These are phyloP conservation scores for Drosophila pegasa DNA, from an alignment of 2,888 invertebrate genomes.

Conservation along the genomic window DNA sequence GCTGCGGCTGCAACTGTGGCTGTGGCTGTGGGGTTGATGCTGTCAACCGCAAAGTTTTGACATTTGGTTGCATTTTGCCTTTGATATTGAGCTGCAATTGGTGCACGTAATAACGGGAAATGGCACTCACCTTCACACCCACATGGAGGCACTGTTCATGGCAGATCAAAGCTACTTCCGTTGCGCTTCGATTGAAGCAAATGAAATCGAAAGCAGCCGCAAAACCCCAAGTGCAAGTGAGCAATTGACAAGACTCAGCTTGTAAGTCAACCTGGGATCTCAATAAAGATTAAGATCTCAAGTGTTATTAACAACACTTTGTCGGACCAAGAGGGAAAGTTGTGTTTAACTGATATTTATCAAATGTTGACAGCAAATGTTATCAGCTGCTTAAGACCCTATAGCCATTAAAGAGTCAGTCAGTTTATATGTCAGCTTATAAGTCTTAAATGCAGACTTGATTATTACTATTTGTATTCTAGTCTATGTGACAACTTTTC, in stretches of 20 bases:
- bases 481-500: no score
- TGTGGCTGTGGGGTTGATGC: conserved; percentile 4
- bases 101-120: conserved; percentile 56
- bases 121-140: conserved; percentile 30
- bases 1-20: background rate
- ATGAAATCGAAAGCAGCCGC: conserved; percentile 18
- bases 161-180: conserved; percentile 30
- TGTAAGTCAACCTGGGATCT: no score
- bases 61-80: conserved; percentile 52
- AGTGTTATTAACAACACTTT: no score
- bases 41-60: conserved; percentile 58
- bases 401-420: no score
- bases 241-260: conserved; percentile 17
- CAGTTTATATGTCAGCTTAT: no score
- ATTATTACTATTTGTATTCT: no score
- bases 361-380: no score
- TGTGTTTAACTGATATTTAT: no score
- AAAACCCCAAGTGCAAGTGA: conserved; percentile 18
- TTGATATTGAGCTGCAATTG: conserved; percentile 55
- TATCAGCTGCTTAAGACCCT: no score
- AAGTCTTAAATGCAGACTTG: no score
- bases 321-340: no score
- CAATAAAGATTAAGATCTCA: no score
- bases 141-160: conserved; percentile 8
- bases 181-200: conserved; percentile 8